Base-by-base conservation (phyloP, 2,113 vertebrate genomes). In the Bungarus multicinctus region DNA sequence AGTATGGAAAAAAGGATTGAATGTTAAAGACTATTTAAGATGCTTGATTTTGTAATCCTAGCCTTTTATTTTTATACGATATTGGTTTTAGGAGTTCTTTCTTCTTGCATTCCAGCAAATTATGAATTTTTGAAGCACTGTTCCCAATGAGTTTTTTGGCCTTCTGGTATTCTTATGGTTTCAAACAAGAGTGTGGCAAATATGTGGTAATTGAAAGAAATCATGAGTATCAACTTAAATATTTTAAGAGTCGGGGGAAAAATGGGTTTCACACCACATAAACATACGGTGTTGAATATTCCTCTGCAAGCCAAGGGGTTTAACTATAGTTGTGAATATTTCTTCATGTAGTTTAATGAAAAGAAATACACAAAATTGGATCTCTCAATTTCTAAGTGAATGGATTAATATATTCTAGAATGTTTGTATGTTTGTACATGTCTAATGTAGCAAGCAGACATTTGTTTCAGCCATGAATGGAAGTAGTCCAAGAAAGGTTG, bases 221-320 rank as follows among this genome's bases (percentile, higher is more conserved):
- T 34, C 30, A 52, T 74, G 18, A 74, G 11, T 5, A 34, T 87
- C 47, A 39, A 11, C 4, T 23, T 87, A 45, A 45, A 22, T 60
- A 45, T 92, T 69, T 20, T 30, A 27, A 45, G 16, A 30, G 50
- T 0, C n/a, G 1, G 2, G 6, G 10, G 8, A 85, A 2, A 0
- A 43, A 5, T 4, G 64, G 85, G 57, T 53, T 0, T 60, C 47
- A 34, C 0, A 18, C 27, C 47, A 58, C 39, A 57, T 30, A 50
- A 81, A n/a, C 30, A 74, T 27, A 85, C 43, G 12, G 11, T 18
- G 11, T 58, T 91, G n/a, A 30, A 20, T 43, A 55, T 20, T 20
- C 57, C 7, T 50, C 9, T n/a, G 27, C 9, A 20, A 47, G 4
- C n/a, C 58, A 55, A 91, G 14, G 53, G 2, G 1, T 16, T 16